phyloP scores from a whole-genome alignment of 2,113 vertebrate species.

The Trinectes maculatus region DNA sequence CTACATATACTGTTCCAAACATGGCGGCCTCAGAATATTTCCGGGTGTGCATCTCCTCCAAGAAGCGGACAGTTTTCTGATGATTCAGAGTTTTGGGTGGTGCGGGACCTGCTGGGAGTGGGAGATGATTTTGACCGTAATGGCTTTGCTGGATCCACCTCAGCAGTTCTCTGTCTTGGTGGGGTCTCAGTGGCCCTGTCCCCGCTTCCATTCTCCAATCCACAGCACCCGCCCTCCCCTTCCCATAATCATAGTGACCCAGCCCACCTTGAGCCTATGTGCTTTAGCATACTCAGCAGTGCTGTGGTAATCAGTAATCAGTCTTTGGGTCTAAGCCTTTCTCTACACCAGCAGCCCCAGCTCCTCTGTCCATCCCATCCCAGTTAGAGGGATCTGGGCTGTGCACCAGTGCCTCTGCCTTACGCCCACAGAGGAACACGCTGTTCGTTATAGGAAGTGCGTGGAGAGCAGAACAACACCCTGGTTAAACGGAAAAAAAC shows the following conservation, averaged over 20 bases:
- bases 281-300: conserved; percentile 76
- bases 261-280: conserved; percentile 73
- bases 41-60: not conserved
- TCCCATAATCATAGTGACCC: conserved; percentile 70
- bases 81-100: not conserved
- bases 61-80: not conserved
- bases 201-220: conserved; percentile 38
- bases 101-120: not conserved
- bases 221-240: conserved; percentile 35
- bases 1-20: not conserved
- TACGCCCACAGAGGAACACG: conserved; percentile 9
- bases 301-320: conserved; percentile 77
- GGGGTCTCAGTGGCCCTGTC: conserved; percentile 56
- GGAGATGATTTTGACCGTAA: conserved; percentile 19
- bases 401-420: conserved; percentile 12
- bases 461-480: not conserved
- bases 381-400: conserved; percentile 25
- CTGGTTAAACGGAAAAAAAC: not conserved
- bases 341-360: conserved; percentile 19
- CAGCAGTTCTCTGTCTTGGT: conserved; percentile 49
- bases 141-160: conserved; percentile 37
- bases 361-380: conserved; percentile 54
- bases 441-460: too few species aligned
- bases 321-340: conserved; percentile 74
- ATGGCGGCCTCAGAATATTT: not conserved